Conservation (phyloP, 2,797 vertebrate genomes). For the Craterocephalus amniculus region DNA sequence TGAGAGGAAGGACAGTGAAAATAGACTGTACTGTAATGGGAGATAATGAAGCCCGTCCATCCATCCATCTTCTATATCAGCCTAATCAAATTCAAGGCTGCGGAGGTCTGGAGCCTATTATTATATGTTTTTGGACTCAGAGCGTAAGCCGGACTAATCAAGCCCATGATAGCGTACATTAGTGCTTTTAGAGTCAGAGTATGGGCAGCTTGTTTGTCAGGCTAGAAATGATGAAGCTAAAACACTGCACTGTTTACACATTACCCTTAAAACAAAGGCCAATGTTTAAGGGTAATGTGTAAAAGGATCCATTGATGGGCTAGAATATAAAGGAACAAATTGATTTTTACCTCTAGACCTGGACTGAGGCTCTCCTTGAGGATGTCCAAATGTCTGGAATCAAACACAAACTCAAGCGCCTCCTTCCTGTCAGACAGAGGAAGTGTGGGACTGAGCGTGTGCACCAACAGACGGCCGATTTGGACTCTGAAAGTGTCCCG, state of each 20-base stretch:
- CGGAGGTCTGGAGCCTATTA: background rate
- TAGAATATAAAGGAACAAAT: background rate
- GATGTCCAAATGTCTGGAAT: slow-evolving; percentile 90
- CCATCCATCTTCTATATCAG: background rate
- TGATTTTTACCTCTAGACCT: slow-evolving; percentile 86
- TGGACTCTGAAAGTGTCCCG: slow-evolving; percentile 93
- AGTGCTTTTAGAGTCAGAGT: background rate
- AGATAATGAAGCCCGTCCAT: background rate
- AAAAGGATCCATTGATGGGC: background rate
- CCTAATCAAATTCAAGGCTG: background rate
- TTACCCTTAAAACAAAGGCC: background rate
- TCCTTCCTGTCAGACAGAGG: slow-evolving; percentile 87
- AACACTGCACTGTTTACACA: background rate
- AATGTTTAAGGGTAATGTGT: no score
- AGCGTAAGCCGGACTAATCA: background rate
- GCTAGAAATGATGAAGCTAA: slow-evolving; percentile 18
- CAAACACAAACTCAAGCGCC: slow-evolving; percentile 87
- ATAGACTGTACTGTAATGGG: background rate
- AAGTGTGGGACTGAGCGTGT: slow-evolving; percentile 87
- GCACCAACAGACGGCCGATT: slow-evolving; percentile 92
- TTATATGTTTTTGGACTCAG: background rate
- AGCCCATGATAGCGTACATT: background rate
- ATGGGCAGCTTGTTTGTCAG: slow-evolving; percentile 4
- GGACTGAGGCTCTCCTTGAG: slow-evolving; percentile 93
- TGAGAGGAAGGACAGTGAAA: background rate